Evolutionary conservation across 2,888 invertebrate species (phyloP).

Genomic region (Gibbula magus): DNA sequence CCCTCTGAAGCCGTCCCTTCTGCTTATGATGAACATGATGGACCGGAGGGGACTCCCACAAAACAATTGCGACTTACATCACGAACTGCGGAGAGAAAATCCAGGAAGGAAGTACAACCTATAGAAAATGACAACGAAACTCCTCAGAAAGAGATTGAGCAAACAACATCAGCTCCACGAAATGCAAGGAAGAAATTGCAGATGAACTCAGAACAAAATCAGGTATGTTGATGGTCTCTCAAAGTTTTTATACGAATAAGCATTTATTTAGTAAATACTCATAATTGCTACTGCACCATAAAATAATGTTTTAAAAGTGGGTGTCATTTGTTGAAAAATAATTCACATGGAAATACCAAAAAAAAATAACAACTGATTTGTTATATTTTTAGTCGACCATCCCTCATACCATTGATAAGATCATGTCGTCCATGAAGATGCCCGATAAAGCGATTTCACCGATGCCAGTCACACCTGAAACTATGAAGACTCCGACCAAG

Average conservation of each 20-base stretch:
- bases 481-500: background rate
- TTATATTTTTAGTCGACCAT: too few species aligned
- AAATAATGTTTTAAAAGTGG: too few species aligned
- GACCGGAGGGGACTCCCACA: constrained; percentile 19
- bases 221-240: too few species aligned
- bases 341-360: too few species aligned
- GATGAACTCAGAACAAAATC: background rate
- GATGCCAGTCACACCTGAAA: constrained; percentile 32
- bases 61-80: constrained; percentile 9
- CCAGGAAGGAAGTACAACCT: constrained; percentile 9
- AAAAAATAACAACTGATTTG: too few species aligned
- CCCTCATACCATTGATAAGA: background rate
- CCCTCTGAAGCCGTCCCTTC: constrained; percentile 51
- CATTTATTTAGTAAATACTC: too few species aligned
- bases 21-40: constrained; percentile 59
- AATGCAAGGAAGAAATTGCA: constrained; percentile 19
- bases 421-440: background rate
- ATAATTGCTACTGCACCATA: too few species aligned
- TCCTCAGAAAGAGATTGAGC: background rate
- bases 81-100: background rate
- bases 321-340: too few species aligned
- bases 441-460: constrained; percentile 34
- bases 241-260: too few species aligned
- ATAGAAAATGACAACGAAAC: background rate
- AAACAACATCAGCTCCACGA: background rate